Conservation (phyloP, 2,888 invertebrate species). For the Antitype chi region DNA sequence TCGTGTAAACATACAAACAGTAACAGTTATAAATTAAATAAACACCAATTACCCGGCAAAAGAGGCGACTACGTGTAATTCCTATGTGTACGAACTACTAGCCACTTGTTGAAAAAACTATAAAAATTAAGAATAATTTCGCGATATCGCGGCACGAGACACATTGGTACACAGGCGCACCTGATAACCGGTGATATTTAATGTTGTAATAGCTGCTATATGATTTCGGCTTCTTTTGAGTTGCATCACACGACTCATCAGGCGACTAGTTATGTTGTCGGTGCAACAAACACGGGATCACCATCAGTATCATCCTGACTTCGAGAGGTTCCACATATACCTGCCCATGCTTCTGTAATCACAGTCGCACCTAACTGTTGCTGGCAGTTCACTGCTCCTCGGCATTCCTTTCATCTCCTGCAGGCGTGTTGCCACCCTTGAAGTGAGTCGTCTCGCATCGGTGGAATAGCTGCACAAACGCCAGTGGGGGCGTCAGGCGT, state of each 20-base stretch:
- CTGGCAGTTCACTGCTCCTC: background rate
- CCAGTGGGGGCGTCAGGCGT: background rate
- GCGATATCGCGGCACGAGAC: conserved; percentile 21
- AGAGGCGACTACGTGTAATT: background rate
- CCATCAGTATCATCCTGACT: background rate
- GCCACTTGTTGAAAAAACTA: background rate
- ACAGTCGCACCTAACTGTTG: background rate
- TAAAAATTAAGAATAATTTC: conserved; percentile 11
- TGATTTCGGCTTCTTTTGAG: background rate
- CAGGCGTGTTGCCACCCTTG: background rate
- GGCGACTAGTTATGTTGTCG: background rate
- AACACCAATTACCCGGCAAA: conserved; percentile 30
- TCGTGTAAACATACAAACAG: conserved; percentile 38
- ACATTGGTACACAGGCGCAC: conserved; percentile 28
- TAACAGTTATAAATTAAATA: conserved; percentile 18
- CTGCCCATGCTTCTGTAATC: background rate
- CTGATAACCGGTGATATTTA: conserved; percentile 28
- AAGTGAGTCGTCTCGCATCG: background rate
- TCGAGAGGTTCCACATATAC: background rate
- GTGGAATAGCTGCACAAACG: background rate
- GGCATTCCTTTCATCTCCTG: background rate
- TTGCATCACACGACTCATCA: background rate
- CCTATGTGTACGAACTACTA: background rate
- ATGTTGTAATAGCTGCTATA: conserved; percentile 13
- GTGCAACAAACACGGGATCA: background rate